Evolutionary conservation across 2,888 invertebrate species (phyloP), one percentile per base, ranked within the genome.

Genomic region (Ptilodon capucinus): DNA sequence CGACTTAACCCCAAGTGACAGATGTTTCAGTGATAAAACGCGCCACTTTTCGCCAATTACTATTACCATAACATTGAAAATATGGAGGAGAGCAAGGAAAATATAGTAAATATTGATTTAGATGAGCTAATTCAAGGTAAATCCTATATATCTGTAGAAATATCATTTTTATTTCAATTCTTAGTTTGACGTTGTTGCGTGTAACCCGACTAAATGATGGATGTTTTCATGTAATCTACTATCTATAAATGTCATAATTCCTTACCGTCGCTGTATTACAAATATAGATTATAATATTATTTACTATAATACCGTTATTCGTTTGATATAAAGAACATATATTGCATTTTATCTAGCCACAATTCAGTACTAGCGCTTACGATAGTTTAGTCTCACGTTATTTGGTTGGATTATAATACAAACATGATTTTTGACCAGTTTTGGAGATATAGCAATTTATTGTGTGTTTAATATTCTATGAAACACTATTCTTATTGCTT

Each of bases 21-120:
- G 80, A 84, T 86, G 84, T 77, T 80, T 71, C 68, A 64, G 76
- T 78, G 75, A 51, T 78, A 79, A 76, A 78, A 71, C 80, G 80
- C 84, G 83, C 82, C 79, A 81, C 76, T 74, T 86, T 81, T 74
- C 60, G 54, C 60, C 60, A 60, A 68, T 69, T 72, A 66, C 54
- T 57, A 51, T 53, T 50, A 57, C 64, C 51, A 55, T 61, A 57
- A 46, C 63, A 39, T 43, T 46, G 48, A 47, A 46, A 76, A 55
- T 50, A 87, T 86, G 86, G 87, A 85, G 56, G 76, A 82, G 60
- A 74, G 61, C 35, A 71, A 60, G 60, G 65, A 71, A 55, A 73
- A 67, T 42, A 49, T 58, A 38, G 51, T 59, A 46, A 71, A 71
- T 59, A 74, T 75, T 60, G 74, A 74, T 50, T 60, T 74, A 51